A percentile compares a stretch with the other conserved stretches of the same genome.
phyloP scores from a whole-genome alignment of 2,888 invertebrate species.

The Drosophila sordidula region DNA sequence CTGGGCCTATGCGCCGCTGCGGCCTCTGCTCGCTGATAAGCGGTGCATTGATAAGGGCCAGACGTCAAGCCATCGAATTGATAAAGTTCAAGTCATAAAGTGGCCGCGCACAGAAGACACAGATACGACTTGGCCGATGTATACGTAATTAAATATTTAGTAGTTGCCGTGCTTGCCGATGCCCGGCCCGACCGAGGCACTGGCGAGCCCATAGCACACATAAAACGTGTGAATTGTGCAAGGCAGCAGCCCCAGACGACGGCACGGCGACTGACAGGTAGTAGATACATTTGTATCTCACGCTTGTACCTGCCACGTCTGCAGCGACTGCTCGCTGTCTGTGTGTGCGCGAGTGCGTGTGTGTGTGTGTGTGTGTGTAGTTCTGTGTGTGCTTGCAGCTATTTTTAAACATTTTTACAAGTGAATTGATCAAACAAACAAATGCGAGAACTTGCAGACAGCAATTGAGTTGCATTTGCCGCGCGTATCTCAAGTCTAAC shows the following conservation, averaged over 20 bases:
- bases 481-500: conserved; percentile 13
- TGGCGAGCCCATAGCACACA: conserved; percentile 33
- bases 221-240: conserved; percentile 74
- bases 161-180: conserved; percentile 20
- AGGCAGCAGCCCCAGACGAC: conserved; percentile 24
- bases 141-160: conserved; percentile 54
- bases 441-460: conserved; percentile 57
- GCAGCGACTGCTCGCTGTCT: not conserved
- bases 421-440: conserved; percentile 76
- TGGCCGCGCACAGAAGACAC: not conserved
- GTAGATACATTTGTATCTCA: conserved; percentile 72
- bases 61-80: conserved; percentile 30
- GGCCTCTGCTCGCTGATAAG: conserved; percentile 39
- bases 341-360: conserved; percentile 21
- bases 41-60: conserved; percentile 48
- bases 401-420: conserved; percentile 74
- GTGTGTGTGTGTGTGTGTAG: no score
- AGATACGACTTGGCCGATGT: conserved; percentile 9
- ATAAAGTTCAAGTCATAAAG: conserved; percentile 50
- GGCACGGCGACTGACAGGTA: conserved; percentile 52
- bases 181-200: conserved; percentile 1
- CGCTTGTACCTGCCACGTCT: conserved; percentile 52
- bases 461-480: conserved; percentile 59
- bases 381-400: conserved; percentile 38
- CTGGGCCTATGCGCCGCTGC: no score